These are phyloP conservation scores for Labeo rohita DNA, from an alignment of 2,113 vertebrate species.

Conservation along the genomic window DNA sequence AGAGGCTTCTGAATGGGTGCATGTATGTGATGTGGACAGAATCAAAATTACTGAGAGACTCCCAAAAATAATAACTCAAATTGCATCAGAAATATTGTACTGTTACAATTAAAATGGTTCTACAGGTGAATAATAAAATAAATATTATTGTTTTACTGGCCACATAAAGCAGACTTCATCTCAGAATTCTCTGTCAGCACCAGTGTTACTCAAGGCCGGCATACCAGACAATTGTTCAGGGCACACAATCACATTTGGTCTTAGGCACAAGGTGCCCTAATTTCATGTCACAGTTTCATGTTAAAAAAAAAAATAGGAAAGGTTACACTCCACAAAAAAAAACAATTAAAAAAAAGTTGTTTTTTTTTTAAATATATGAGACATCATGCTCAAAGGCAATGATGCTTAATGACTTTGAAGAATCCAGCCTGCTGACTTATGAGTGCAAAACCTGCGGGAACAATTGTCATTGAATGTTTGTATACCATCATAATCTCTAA, in stretches of 20 bases:
- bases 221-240: slow-evolving; percentile 26
- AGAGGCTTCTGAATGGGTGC: neutral
- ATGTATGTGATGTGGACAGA: neutral
- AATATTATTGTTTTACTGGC: neutral
- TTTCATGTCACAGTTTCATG: slow-evolving; percentile 37
- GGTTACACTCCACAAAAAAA: slow-evolving; percentile 12
- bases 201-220: slow-evolving; percentile 20
- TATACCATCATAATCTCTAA: neutral
- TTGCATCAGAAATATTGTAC: neutral
- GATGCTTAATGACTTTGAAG: slow-evolving; percentile 36
- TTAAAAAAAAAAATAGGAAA: slow-evolving; percentile 2
- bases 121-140: slow-evolving; percentile 7
- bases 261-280: slow-evolving; percentile 32
- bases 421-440: slow-evolving; percentile 21
- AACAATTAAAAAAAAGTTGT: neutral
- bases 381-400: slow-evolving; percentile 37
- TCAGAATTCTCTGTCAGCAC: slow-evolving; percentile 37
- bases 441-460: neutral
- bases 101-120: neutral
- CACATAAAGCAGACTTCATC: slow-evolving; percentile 12
- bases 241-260: slow-evolving; percentile 5
- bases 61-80: neutral
- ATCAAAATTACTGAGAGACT: neutral
- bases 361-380: neutral
- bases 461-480: slow-evolving; percentile 41